These are phyloP conservation scores for Pomacea canaliculata DNA, from an alignment of 2,888 invertebrate genomes.

Conservation along the genomic window DNA sequence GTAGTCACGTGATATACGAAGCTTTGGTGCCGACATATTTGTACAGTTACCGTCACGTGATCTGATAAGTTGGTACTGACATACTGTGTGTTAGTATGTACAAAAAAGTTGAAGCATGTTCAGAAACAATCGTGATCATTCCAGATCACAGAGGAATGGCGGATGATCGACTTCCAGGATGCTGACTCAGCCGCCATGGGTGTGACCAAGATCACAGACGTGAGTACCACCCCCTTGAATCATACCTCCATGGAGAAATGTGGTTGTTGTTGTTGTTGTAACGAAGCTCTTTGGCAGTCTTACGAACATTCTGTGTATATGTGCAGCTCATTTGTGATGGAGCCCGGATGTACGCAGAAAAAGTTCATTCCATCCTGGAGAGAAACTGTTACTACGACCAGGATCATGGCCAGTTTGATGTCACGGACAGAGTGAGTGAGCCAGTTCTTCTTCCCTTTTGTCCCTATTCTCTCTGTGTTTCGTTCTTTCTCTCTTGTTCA, in stretches of 20 bases:
- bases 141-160: conserved; percentile 65
- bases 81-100: too few relatives aligned
- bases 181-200: conserved; percentile 61
- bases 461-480: too few relatives aligned
- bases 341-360: conserved; percentile 59
- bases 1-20: too few relatives aligned
- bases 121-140: too few relatives aligned
- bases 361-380: conserved; percentile 59
- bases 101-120: too few relatives aligned
- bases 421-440: conserved; percentile 60
- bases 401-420: conserved; percentile 59
- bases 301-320: not conserved
- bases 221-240: conserved; percentile 38
- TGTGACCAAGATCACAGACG: conserved; percentile 65
- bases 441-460: not conserved
- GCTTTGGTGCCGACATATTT: too few relatives aligned
- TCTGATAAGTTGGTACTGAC: too few relatives aligned
- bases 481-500: not conserved
- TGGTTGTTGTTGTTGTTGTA: too few relatives aligned
- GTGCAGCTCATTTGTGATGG: conserved; percentile 67
- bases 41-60: too few relatives aligned
- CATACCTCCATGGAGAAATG: too few relatives aligned
- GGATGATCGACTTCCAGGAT: conserved; percentile 58
- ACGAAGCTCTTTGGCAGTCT: too few relatives aligned
- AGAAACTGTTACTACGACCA: conserved; percentile 64